Evolutionary conservation across 1,140 invertebrate genomes (phyloP).

Genomic region (Bombus superbus): DNA sequence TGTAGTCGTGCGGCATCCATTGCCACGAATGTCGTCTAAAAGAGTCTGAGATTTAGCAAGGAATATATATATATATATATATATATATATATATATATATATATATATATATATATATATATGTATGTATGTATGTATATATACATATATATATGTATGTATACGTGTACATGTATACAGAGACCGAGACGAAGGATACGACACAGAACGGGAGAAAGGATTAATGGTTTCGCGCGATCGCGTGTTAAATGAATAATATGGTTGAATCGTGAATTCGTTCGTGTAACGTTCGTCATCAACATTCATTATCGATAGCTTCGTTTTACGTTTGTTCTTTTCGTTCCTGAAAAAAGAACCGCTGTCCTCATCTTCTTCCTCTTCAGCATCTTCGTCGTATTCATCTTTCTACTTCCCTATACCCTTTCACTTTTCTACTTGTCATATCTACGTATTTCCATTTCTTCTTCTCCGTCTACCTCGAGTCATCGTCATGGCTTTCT

Average conservation of each 20-base stretch:
- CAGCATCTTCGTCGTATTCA: background rate
- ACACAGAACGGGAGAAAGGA: conserved; percentile 7
- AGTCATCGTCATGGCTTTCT: conserved; percentile 35
- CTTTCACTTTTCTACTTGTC: background rate
- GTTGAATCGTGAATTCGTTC: conserved; percentile 81
- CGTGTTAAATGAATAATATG: conserved; percentile 70
- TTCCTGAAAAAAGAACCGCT: conserved; percentile 2
- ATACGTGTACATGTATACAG: conserved; percentile 25
- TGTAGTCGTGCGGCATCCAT: conserved; percentile 10
- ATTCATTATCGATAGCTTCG: conserved; percentile 45
- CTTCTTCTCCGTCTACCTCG: conserved; percentile 22
- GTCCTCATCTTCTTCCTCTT: background rate
- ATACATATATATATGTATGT: conserved; percentile 19
- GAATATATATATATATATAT: conserved; percentile 11
- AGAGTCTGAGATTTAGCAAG: conserved; percentile 8
- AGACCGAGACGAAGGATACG: conserved; percentile 24
- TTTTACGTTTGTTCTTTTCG: conserved; percentile 47
- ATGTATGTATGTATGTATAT: conserved; percentile 16
- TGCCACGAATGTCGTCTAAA: conserved; percentile 3
- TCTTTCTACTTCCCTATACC: background rate
- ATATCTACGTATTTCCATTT: background rate
- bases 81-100: conserved; percentile 19
- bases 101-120: conserved; percentile 10
- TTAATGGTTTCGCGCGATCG: conserved; percentile 46
- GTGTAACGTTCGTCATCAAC: conserved; percentile 56